phyloP scores from a whole-genome alignment of 1,140 invertebrate species.

The Mesaphorura yosii region DNA sequence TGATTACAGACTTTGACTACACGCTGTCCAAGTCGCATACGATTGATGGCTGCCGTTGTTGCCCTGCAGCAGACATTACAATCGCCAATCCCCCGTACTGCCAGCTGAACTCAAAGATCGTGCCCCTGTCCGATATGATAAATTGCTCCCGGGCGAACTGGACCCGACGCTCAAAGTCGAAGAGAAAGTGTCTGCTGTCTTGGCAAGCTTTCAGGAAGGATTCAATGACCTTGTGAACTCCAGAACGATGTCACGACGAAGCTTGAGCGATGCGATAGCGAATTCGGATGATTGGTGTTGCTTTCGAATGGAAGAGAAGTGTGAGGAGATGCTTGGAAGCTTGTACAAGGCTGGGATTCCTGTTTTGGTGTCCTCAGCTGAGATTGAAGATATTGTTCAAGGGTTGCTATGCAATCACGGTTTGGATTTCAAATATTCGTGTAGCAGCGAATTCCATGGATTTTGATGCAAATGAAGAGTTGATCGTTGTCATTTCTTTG shows the following conservation, averaged over 20 bases:
- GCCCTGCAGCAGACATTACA: background rate
- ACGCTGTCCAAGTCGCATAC: background rate
- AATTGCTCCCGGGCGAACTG: background rate
- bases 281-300: background rate
- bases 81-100: background rate
- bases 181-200: background rate
- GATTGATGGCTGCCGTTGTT: background rate
- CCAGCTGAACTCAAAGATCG: background rate
- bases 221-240: background rate
- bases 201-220: background rate
- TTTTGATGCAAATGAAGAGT: background rate
- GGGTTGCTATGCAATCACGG: background rate
- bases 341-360: background rate
- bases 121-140: background rate
- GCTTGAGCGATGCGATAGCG: background rate
- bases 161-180: background rate
- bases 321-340: background rate
- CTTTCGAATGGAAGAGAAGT: background rate
- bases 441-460: background rate
- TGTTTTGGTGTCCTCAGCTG: background rate
- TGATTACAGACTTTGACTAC: conserved; percentile 1
- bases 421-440: background rate
- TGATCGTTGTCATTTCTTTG: too few species aligned
- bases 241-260: background rate
- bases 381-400: background rate